These are phyloP conservation scores for Odobenus rosmarus DNA, from an alignment of 2,113 vertebrate species.

Conservation along the genomic window DNA sequence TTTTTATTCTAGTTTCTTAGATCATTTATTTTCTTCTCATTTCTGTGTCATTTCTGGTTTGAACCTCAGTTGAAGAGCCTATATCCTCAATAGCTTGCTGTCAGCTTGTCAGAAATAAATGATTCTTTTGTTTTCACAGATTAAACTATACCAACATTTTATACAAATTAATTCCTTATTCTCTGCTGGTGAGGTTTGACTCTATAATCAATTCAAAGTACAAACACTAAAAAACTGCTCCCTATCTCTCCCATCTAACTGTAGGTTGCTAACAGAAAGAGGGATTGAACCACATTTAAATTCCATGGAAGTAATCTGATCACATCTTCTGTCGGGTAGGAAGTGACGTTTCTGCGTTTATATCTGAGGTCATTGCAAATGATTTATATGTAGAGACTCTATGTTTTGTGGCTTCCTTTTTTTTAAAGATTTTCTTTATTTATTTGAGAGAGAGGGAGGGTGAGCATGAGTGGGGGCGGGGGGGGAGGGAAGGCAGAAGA, in stretches of 20 bases:
- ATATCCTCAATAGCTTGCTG: background rate
- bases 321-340: background rate
- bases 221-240: background rate
- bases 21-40: background rate
- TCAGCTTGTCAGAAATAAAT: background rate
- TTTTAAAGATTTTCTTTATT: no score
- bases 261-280: background rate
- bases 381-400: background rate
- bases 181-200: background rate
- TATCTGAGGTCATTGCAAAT: background rate
- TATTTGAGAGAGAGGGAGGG: no score
- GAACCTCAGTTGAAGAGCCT: background rate
- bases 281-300: background rate
- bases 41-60: background rate
- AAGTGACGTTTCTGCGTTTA: background rate
- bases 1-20: background rate
- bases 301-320: background rate
- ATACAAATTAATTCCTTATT: background rate
- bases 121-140: background rate
- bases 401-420: no score
- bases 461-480: no score
- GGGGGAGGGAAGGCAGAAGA: no score
- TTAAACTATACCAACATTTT: background rate
- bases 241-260: background rate
- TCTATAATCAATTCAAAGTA: background rate